phyloP scores from a whole-genome alignment of 2,888 invertebrate genomes.

The Chromoteleia sp. region DNA sequence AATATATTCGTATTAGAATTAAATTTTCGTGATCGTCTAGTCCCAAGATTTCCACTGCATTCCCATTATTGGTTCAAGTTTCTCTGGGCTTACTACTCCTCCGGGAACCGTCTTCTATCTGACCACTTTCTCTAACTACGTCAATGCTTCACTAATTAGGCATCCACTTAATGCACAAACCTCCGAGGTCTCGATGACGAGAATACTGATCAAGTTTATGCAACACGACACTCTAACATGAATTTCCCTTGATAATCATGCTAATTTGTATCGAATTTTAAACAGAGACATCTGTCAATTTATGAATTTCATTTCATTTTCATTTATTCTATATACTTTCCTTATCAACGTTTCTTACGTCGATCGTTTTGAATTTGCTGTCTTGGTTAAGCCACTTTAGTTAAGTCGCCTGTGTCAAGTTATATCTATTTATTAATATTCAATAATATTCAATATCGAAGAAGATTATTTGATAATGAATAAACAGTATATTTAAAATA shows the following conservation, averaged over 20 bases:
- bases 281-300: background rate
- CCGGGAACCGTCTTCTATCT: constrained; percentile 59
- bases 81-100: constrained; percentile 74
- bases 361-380: too few species aligned
- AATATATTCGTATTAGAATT: background rate
- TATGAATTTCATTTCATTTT: too few species aligned
- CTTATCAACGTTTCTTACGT: too few species aligned
- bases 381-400: too few species aligned
- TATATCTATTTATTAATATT: too few species aligned
- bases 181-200: constrained; percentile 33
- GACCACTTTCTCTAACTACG: constrained; percentile 63
- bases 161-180: constrained; percentile 61
- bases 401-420: too few species aligned
- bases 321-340: too few species aligned
- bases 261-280: background rate
- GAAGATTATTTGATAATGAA: too few species aligned
- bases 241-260: constrained; percentile 18
- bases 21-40: background rate
- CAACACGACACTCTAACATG: constrained; percentile 13
- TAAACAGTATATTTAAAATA: too few species aligned
- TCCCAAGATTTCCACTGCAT: constrained; percentile 66
- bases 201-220: constrained; percentile 60
- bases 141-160: constrained; percentile 67
- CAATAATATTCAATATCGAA: too few species aligned
- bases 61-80: constrained; percentile 79